phyloP scores from a whole-genome alignment of 2,888 invertebrate genomes.

The Heliconius charithonia region DNA sequence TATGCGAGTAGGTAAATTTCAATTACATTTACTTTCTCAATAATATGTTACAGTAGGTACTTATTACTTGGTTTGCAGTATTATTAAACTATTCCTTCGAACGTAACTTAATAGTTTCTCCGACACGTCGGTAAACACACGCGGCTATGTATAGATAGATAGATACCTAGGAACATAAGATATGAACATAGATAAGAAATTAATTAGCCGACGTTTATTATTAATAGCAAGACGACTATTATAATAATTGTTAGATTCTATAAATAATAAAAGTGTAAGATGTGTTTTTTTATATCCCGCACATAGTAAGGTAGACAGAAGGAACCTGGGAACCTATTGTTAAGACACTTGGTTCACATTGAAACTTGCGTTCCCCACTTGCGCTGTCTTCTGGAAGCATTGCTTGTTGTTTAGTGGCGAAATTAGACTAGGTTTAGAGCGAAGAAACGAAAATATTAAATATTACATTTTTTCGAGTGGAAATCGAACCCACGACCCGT shows the following conservation, averaged over 20 bases:
- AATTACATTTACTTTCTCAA: not conserved
- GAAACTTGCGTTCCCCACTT: not conserved
- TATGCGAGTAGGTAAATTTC: not conserved
- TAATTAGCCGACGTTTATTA: conserved; percentile 25
- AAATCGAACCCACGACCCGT: no score
- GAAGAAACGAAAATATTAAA: no score
- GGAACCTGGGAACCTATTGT: not conserved
- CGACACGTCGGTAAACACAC: conserved; percentile 2
- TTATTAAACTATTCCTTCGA: conserved; percentile 15
- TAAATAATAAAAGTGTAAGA: not conserved
- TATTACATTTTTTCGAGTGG: no score
- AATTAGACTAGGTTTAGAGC: no score
- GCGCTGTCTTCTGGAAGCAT: not conserved
- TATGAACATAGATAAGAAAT: conserved; percentile 13
- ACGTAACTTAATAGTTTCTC: conserved; percentile 20
- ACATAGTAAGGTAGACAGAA: not conserved
- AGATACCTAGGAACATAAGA: not conserved
- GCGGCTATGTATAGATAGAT: not conserved
- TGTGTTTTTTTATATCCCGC: not conserved
- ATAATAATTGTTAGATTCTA: not conserved
- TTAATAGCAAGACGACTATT: not conserved
- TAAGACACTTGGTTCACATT: not conserved
- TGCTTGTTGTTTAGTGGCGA: not conserved
- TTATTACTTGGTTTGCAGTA: not conserved
- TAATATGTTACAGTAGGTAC: not conserved